These are phyloP conservation scores for Noctua janthe DNA, from an alignment of 2,888 invertebrate genomes.

Conservation along the genomic window DNA sequence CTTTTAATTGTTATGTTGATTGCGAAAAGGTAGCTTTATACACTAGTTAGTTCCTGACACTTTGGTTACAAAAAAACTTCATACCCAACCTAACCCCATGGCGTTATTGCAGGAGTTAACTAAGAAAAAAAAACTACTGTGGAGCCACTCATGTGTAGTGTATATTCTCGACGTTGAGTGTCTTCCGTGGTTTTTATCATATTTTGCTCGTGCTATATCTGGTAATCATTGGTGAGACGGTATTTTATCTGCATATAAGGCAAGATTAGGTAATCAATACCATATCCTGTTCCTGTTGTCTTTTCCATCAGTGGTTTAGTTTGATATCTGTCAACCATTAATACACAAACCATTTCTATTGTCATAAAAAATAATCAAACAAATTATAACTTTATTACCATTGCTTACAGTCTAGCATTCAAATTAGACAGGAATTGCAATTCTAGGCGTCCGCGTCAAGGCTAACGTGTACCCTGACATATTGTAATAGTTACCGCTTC, in stretches of 20 bases:
- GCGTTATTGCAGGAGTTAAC: background rate
- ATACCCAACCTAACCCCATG: background rate
- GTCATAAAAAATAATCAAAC: constrained; percentile 8
- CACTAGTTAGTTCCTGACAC: background rate
- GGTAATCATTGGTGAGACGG: background rate
- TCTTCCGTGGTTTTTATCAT: background rate
- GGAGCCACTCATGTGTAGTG: background rate
- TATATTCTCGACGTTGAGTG: background rate
- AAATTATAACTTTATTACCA: constrained; percentile 32
- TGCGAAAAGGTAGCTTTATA: background rate
- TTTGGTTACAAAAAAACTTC: background rate
- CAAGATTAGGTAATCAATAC: background rate
- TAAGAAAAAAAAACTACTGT: background rate
- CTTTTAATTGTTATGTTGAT: background rate
- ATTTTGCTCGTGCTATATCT: background rate
- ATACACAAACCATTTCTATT: background rate
- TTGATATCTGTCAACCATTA: background rate
- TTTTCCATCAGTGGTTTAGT: background rate
- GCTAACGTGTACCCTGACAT: constrained; percentile 71
- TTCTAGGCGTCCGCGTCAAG: constrained; percentile 72
- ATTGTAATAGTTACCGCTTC: constrained; percentile 65
- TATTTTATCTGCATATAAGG: background rate
- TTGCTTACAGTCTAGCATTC: constrained; percentile 43
- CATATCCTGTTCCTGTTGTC: background rate
- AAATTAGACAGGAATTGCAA: constrained; percentile 71